Evolutionary conservation across 2,888 invertebrate species (phyloP), one percentile per base, ranked within the genome.

Genomic region (Lordiphosa fenestrarum): DNA sequence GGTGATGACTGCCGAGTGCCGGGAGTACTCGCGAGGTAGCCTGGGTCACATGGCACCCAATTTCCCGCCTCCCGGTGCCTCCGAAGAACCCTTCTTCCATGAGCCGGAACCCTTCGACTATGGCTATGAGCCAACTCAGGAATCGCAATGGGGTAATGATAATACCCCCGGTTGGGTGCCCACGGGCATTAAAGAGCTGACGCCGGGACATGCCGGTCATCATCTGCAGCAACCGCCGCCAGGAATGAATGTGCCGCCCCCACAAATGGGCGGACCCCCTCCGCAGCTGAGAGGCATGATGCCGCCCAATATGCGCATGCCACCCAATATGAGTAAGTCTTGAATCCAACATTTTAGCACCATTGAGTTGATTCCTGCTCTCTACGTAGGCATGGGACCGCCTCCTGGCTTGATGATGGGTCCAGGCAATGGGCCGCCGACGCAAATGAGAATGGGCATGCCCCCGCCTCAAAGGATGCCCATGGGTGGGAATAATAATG

Each of bases 1-100:
- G 91, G 96, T 96, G 42, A 96, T 97, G 96, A 96, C 96, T 7
- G 96, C 96, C 2, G 96, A 97, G 88, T 92, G 96, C 56, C 91
- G 96, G 61, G 96, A 96, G 89, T 96, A 96, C 88, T 95, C 95
- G 40, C 90, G 94, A 6, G 84, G 88, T 0, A 93, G 93, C 58
- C 91, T 92, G 6, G 86, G 80, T 2, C 92, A 83, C 35, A 84
- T 88, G 78, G 88, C 86, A 69, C 81, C 89, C 66, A 84, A 91
- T 88, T 86, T 91, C 83, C 73, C 91, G 76, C 77, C 75, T 1
- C 87, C 86, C 2, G 85, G 77, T 0, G 85, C 85, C 4, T 69
- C 75, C 4, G 88, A 89, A 13, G 90, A 91, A 49, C 88, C 89
- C 12, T 91, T 90, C 67, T 89, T 88, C 53, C 87, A 87, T 33